A percentile compares a stretch with the other conserved stretches of the same genome.
Conservation (phyloP, 2,113 vertebrate genomes). For the Theristicus caerulescens region DNA sequence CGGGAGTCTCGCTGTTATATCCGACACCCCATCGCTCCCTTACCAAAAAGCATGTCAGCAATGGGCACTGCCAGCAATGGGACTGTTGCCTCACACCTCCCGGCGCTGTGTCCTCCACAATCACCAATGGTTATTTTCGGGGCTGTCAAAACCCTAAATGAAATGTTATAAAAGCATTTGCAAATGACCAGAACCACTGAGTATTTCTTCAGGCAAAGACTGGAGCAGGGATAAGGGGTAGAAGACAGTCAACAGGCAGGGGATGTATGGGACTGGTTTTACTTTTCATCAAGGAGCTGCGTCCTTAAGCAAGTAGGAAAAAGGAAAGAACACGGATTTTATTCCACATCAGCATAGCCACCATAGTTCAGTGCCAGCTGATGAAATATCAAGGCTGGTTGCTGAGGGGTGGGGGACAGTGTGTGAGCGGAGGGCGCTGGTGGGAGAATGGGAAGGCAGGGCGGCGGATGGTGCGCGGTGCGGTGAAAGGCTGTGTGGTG, state of each 20-base stretch:
- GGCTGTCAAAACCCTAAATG: neutral
- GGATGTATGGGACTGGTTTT: neutral
- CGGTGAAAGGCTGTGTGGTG: neutral
- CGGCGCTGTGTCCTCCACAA: neutral
- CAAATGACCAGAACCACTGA: neutral
- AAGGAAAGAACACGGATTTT: neutral
- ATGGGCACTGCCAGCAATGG: neutral
- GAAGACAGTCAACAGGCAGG: neutral
- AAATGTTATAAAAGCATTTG: neutral
- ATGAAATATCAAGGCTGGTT: neutral
- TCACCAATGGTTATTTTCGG: neutral
- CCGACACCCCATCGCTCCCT: neutral
- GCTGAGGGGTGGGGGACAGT: too few species aligned
- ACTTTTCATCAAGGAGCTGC: neutral
- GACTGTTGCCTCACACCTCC: neutral
- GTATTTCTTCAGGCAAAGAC: neutral
- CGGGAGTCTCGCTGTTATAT: neutral
- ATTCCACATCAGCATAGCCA: neutral
- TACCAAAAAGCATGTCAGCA: neutral
- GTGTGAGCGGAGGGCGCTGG: neutral
- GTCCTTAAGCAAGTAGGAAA: neutral
- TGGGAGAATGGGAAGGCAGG: neutral
- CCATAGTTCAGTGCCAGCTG: neutral
- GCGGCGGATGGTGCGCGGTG: rapidly evolving
- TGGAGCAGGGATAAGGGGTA: neutral